Conservation (phyloP, 1,140 invertebrate species). For the Potamilus streckersoni region DNA sequence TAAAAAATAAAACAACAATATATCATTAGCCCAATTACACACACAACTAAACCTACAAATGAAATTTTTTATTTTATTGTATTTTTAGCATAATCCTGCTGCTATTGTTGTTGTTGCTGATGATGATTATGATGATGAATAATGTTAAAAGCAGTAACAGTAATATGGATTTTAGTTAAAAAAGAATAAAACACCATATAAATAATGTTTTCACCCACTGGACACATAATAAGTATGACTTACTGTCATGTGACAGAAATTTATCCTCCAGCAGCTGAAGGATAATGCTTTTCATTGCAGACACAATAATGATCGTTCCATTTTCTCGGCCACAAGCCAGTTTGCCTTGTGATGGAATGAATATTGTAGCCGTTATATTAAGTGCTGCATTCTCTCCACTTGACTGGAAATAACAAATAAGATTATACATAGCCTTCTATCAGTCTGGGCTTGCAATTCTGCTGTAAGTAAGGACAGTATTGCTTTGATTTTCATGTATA, state of each 20-base stretch:
- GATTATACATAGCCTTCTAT: background rate
- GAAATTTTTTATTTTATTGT: too few species aligned
- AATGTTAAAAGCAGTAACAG: too few species aligned
- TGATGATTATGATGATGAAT: too few species aligned
- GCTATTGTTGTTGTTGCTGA: too few species aligned
- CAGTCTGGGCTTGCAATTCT: background rate
- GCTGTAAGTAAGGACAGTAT: background rate
- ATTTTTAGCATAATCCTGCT: too few species aligned
- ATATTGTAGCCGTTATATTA: slow-evolving; percentile 73
- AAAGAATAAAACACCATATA: too few species aligned
- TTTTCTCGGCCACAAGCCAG: slow-evolving; percentile 95
- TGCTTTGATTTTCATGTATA: too few species aligned
- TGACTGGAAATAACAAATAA: slow-evolving; percentile 36
- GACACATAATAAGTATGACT: slow-evolving; percentile 1
- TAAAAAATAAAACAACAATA: too few species aligned
- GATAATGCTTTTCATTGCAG: slow-evolving; percentile 93
- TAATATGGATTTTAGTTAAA: too few species aligned
- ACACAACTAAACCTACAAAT: too few species aligned
- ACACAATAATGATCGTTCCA: slow-evolving; percentile 96
- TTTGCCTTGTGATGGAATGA: slow-evolving; percentile 90
- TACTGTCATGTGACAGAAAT: slow-evolving; percentile 31
- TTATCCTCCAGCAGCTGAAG: slow-evolving; percentile 84
- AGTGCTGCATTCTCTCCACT: slow-evolving; percentile 43
- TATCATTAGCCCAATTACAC: too few species aligned
- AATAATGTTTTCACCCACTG: too few species aligned